phyloP scores from a whole-genome alignment of 2,888 invertebrate genomes.

The Gryllus longicercus region DNA sequence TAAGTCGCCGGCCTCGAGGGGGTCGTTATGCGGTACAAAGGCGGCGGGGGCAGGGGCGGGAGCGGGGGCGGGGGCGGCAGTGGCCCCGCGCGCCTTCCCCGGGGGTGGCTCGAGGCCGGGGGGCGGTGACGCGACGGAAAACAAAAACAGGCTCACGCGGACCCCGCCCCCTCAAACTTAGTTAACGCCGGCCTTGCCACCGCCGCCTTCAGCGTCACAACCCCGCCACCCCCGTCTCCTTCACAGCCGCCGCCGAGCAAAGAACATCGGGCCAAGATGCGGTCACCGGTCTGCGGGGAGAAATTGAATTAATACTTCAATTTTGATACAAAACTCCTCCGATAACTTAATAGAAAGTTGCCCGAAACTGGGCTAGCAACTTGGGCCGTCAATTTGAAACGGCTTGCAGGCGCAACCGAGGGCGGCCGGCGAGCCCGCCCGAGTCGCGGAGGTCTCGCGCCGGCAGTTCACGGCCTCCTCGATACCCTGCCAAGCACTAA shows the following conservation, averaged over 20 bases:
- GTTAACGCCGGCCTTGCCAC: neutral
- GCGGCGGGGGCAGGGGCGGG: neutral
- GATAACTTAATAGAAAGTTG: slow-evolving; percentile 17
- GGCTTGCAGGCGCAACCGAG: no score
- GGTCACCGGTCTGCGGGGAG: slow-evolving; percentile 11
- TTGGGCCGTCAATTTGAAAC: slow-evolving; percentile 11
- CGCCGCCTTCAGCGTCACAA: neutral
- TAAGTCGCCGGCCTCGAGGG: slow-evolving; percentile 34
- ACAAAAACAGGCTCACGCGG: slow-evolving; percentile 21
- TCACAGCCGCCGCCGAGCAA: neutral
- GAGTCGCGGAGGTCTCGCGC: no score
- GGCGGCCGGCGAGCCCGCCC: no score
- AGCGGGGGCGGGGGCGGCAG: neutral
- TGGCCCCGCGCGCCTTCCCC: neutral
- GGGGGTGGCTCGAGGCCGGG: neutral
- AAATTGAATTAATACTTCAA: slow-evolving; percentile 17
- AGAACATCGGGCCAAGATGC: slow-evolving; percentile 20
- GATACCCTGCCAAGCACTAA: neutral
- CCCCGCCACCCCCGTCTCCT: neutral
- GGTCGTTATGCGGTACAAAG: slow-evolving; percentile 30
- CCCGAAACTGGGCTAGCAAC: neutral
- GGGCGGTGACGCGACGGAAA: neutral
- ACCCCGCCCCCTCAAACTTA: neutral
- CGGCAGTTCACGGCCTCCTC: neutral
- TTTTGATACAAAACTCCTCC: slow-evolving; percentile 17